Base-by-base conservation (phyloP, 1,140 invertebrate species). In the Plectus sambesii region DNA sequence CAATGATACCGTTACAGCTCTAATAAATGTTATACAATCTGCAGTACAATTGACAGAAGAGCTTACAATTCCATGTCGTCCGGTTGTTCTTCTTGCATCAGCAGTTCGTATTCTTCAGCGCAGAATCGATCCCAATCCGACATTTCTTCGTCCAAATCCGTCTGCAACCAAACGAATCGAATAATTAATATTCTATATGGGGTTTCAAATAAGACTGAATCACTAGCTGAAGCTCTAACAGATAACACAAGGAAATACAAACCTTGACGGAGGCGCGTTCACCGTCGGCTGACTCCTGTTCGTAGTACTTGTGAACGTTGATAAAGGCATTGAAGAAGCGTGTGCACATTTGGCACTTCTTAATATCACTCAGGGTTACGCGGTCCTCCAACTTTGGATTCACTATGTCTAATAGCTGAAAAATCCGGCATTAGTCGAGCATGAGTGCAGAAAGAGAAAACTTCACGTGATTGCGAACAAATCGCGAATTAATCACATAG, bases 281-380 rank as follows among this genome's bases (percentile, higher is more conserved):
- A 79, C 66, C 62, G 58, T 99, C 93, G 39, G 87, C 79, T 67
- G 98, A 92, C 69, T 99, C 94, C 72, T 99, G 90, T 72, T 96
- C 89, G 52, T 97, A 75, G 75, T 96, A 98, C 73, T 99, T 99
- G 69, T 97, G 88, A 50, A 97, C 75, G 74, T 99, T 99, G 74
- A 99, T 94, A 79, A 99, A 97, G 0, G 93, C 98, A 70, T 99
- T 93, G 70, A 92, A 97, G 74, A 98, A 96, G 53, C 96, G 85
- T 5, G 88, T 82, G 5, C 87, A 89, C 80, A 96, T 83, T 73
- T 88, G 89, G 69, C 87, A 96, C 41, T 77, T 79, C 70, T 92
- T 96, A 55, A 98, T 75, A 74, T 98, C 93, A 48, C 79, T 78
- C 33, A 97, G 72, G 0, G 87, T 82, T 60, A 97, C 84, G 73